These are phyloP conservation scores for Gallinago undulata DNA, from an alignment of 2,113 vertebrate species.

Conservation along the genomic window DNA sequence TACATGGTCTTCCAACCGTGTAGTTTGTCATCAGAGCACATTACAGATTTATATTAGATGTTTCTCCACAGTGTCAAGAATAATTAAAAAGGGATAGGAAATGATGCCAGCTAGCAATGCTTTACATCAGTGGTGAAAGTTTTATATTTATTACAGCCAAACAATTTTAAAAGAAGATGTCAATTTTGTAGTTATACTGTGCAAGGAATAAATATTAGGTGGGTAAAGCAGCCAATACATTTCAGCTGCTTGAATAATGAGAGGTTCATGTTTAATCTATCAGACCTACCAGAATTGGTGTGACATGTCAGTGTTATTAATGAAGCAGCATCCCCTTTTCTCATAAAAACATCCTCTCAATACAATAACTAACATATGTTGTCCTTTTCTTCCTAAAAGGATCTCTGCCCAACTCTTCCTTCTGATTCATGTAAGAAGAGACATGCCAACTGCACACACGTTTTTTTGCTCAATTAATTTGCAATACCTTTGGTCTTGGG, in stretches of 20 bases:
- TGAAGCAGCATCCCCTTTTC: slow-evolving; percentile 63
- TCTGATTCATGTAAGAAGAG: slow-evolving; percentile 55
- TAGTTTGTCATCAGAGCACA: slow-evolving; percentile 99
- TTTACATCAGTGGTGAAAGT: slow-evolving; percentile 81
- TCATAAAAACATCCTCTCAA: slow-evolving; percentile 70
- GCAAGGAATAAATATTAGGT: slow-evolving; percentile 76
- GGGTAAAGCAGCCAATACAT: slow-evolving; percentile 59
- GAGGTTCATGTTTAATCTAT: slow-evolving; percentile 78
- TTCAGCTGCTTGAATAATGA: slow-evolving; percentile 68
- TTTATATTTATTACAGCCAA: slow-evolving; percentile 80
- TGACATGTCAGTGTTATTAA: slow-evolving; percentile 76
- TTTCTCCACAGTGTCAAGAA: slow-evolving; percentile 99
- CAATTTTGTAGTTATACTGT: slow-evolving; percentile 74
- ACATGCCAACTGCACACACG: slow-evolving; percentile 33
- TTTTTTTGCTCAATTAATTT: slow-evolving; percentile 52
- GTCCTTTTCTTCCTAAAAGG: slow-evolving; percentile 62
- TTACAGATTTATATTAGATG: slow-evolving; percentile 99
- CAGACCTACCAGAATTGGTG: slow-evolving; percentile 68
- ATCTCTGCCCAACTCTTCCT: slow-evolving; percentile 49
- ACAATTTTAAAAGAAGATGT: slow-evolving; percentile 83
- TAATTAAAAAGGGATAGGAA: slow-evolving; percentile 96
- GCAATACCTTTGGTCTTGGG: slow-evolving; percentile 24
- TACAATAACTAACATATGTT: slow-evolving; percentile 77
- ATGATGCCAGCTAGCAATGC: slow-evolving; percentile 87
- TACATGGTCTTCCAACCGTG: slow-evolving; percentile 99